Evolutionary conservation across 1,140 invertebrate species (phyloP).

Genomic region (Campoletis sonorensis): DNA sequence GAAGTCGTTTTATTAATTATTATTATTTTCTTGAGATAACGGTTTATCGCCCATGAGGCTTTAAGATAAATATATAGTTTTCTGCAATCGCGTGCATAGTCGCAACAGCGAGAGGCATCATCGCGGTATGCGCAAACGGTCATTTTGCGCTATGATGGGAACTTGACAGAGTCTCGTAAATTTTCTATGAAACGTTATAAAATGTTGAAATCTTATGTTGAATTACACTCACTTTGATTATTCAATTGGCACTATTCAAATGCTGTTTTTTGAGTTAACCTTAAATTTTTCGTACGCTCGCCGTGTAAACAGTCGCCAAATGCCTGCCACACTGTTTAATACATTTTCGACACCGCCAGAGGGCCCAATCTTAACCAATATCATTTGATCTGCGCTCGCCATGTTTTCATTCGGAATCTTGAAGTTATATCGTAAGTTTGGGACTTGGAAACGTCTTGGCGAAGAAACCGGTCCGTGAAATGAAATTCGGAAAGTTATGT

Average conservation of each 20-base stretch:
- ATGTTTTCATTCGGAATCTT: too few species aligned
- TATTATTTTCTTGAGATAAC: conserved; percentile 11
- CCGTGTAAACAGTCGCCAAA: neutral
- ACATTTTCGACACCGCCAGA: neutral
- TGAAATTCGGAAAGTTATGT: neutral
- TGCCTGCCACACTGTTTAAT: conserved; percentile 14
- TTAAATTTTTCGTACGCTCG: neutral
- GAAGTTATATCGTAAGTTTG: conserved; percentile 38
- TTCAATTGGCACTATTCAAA: neutral
- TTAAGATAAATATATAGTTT: neutral
- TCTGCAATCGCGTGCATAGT: neutral
- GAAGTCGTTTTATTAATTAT: conserved; percentile 9
- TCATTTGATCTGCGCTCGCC: too few species aligned
- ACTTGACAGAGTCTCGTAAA: neutral
- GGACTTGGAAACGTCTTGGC: conserved; percentile 49
- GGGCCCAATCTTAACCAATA: too few species aligned
- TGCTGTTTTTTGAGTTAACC: neutral
- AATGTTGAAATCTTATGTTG: neutral
- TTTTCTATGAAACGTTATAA: neutral
- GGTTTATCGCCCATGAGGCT: neutral
- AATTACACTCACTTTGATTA: neutral
- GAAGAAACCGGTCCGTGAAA: conserved; percentile 55
- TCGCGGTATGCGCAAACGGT: too few species aligned
- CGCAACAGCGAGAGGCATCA: neutral
- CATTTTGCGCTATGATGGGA: too few species aligned